Base-by-base conservation (phyloP, 2,797 vertebrate genomes). In the Hafferia zeledoni region DNA sequence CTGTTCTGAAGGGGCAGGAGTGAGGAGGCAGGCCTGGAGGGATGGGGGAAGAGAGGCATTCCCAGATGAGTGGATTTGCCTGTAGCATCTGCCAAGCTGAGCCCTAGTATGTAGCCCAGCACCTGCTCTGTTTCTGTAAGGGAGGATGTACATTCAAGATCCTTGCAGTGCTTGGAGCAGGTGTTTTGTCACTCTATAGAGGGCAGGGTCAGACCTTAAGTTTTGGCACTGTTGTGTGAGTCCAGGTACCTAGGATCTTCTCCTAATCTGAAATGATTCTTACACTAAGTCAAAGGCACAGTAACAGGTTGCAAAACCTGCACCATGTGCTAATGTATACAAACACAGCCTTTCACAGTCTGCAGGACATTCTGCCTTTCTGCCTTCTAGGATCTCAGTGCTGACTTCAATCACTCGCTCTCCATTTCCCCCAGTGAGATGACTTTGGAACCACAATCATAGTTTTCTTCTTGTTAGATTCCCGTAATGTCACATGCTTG, bases 231-330 rank as follows among this genome's bases (percentile, higher is more conserved):
- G 0, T 9, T 37, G 31, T 69, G 31, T 72, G 24, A 3, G 11
- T 64, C 12, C n/a, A n/a, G 49, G 12, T 25, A 75, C 4, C 5
- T 22, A 47, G 39, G 13, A 50, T 19, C 10, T 71, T 6, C 22
- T 68, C 49, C 41, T 41, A 28, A 50, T 17, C 17, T 39, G 30
- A 8, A 39, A 78, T 15, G n/a, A 35, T 17, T 71, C 13, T 78
- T 46, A 49, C 0, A 1, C 28, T 37, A 68, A 74, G 19, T 9
- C 35, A 81, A 79, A 14, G 0, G 0, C 2, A 4, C 6, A 35
- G 33, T 10, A 57, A 55, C 2, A 49, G 17, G 16, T 20, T 75
- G 52, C 50, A 84, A 68, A 70, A 41, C 7, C 17, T 57, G 24
- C 37, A 30, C 12, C 16, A 8, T 4, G 5, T 46, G 33, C 27